A percentile compares a stretch with the other conserved stretches of the same genome.
phyloP scores from a whole-genome alignment of 2,888 invertebrate genomes.

The Holacanthella duospinosa region DNA sequence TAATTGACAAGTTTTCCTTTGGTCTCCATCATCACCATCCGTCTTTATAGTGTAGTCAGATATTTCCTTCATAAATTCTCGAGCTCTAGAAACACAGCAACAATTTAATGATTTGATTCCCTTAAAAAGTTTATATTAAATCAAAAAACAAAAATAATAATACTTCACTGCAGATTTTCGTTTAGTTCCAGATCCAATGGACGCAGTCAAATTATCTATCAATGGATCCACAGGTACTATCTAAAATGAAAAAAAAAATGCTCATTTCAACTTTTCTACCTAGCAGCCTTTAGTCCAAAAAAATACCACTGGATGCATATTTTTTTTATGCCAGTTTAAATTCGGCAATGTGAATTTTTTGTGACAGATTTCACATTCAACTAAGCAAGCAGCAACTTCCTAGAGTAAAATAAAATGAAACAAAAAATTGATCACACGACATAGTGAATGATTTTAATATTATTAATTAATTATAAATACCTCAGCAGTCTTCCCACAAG shows the following conservation, averaged over 20 bases:
- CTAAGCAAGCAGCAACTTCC: constrained; percentile 24
- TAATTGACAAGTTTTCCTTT: background rate
- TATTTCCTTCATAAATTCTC: background rate
- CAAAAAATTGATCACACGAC: too few species aligned
- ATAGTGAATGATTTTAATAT: too few species aligned
- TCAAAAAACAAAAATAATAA: background rate
- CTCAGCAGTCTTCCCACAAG: constrained; percentile 26
- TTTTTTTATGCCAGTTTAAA: constrained; percentile 26
- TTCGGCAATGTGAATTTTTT: constrained; percentile 19
- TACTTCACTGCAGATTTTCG: constrained; percentile 10
- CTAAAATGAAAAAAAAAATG: background rate
- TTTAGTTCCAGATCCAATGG: background rate
- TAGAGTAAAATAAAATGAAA: constrained; percentile 12
- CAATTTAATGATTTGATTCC: too few species aligned
- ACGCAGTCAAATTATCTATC: background rate
- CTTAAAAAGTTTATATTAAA: background rate
- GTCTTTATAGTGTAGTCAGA: background rate
- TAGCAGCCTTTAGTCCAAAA: too few species aligned
- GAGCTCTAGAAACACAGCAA: constrained; percentile 5
- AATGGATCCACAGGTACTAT: background rate
- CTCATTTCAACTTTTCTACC: too few species aligned
- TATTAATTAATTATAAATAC: too few species aligned
- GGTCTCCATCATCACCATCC: background rate
- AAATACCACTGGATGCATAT: background rate
- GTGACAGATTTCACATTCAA: constrained; percentile 29